These are phyloP conservation scores for Euborellia annulipes DNA, from an alignment of 1,140 invertebrate genomes.

Conservation along the genomic window DNA sequence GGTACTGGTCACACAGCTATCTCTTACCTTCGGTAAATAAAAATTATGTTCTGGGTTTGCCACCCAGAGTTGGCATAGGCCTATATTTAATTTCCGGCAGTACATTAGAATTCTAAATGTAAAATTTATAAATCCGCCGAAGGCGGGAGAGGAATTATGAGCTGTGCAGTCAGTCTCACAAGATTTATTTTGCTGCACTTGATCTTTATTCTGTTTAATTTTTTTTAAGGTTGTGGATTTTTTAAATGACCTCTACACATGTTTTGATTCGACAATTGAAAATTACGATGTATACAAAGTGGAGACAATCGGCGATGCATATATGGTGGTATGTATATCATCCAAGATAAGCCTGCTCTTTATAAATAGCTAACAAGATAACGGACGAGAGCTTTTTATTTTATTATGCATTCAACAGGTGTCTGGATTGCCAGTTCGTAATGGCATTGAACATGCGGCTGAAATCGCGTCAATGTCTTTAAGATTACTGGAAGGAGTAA, in stretches of 20 bases:
- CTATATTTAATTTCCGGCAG: no score
- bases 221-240: conserved; percentile 77
- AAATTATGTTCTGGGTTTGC: no score
- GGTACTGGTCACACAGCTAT: no score
- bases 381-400: not conserved
- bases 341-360: not conserved
- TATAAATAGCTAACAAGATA: not conserved
- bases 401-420: conserved; percentile 33
- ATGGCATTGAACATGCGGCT: conserved; percentile 63
- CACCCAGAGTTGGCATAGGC: no score
- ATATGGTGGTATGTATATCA: conserved; percentile 60
- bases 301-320: conserved; percentile 81
- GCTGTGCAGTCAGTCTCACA: not conserved
- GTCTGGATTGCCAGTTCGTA: conserved; percentile 66
- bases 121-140: no score
- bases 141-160: no score
- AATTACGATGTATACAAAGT: conserved; percentile 89
- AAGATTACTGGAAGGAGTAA: conserved; percentile 62
- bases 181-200: no score
- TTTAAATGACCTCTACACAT: conserved; percentile 82
- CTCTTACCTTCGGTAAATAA: no score
- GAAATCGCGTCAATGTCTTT: conserved; percentile 90
- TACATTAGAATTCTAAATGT: no score
- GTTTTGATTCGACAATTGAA: conserved; percentile 80
- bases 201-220: conserved; percentile 11